Evolutionary conservation across 2,797 vertebrate species (phyloP), one percentile per base, ranked within the genome.

Genomic region (Taenioides sp.): DNA sequence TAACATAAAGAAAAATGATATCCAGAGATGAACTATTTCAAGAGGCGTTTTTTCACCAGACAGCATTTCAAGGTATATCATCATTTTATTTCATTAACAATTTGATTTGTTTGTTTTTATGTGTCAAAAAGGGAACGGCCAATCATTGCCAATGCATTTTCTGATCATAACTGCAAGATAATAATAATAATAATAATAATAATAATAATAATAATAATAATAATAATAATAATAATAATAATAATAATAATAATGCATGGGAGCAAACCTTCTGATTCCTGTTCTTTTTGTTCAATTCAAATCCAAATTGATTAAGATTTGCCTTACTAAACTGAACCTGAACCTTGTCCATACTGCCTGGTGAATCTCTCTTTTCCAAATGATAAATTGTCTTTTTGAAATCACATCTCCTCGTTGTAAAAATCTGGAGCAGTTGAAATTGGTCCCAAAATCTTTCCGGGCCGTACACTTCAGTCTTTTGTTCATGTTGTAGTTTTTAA

Each of bases 371-470:
- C 43, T 47, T 47, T n/a, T 10, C 20, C 18, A 54, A 54, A 22
- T 54, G 7, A 54, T n/a, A 54, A 22, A 54, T n/a, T 54, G 20
- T 54, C 52, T 54, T 54, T 47, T 54, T 54, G 61, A 62, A 60
- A 62, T 10, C 14, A 28, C 27, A 20, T 63, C 61, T 63, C n/a
- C 60, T 52, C 7, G 31, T 7, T n/a, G 47, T 60, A 67, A 61
- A 65, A 0, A 1, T 69, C 70, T 34, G 20, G 67, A 52, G 49
- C 58, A 16, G 43, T 74, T 65, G 0, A 52, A 52, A 0, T 57
- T 73, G 80, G 81, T 84, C 82, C 76, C 70, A 49, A 63, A 40
- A n/a, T 63, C 71, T 64, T 4, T 17, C 27, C 61, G 61, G 64
- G 55, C 22, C 22, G 5, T 7, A 10, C 22, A 58, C 9, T 47